These are phyloP conservation scores for Procambarus virginalis DNA, from an alignment of 1,140 invertebrate species.

Conservation along the genomic window DNA sequence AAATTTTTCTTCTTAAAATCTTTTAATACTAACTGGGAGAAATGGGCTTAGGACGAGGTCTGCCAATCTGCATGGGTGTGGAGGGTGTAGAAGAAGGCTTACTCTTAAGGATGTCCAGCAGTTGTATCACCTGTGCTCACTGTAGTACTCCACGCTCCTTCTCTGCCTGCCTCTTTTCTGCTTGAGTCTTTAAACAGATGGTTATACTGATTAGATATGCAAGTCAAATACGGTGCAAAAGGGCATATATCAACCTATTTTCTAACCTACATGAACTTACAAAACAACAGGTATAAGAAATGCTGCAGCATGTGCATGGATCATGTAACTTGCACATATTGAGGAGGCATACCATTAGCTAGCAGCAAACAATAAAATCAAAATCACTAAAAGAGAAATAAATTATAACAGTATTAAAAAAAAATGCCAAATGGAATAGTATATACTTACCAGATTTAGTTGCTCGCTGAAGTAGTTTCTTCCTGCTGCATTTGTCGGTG, in stretches of 20 bases:
- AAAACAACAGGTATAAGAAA: no score
- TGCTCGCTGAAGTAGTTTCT: conserved; percentile 57
- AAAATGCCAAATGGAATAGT: neutral
- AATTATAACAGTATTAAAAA: neutral
- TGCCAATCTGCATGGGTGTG: conserved; percentile 47
- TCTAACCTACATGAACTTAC: no score
- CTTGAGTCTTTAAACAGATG: conserved; percentile 32
- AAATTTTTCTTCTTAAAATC: neutral
- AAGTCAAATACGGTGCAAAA: neutral
- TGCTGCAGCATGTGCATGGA: no score
- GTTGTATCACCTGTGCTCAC: conserved; percentile 63
- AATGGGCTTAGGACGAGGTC: conserved; percentile 23
- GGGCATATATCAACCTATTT: no score
- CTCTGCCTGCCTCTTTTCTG: conserved; percentile 53
- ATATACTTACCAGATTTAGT: conserved; percentile 19
- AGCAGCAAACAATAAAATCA: no score
- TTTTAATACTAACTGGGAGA: conserved; percentile 31
- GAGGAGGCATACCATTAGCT: no score
- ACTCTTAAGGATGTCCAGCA: conserved; percentile 62
- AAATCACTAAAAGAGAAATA: no score
- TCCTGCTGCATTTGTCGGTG: conserved; percentile 50
- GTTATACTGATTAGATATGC: neutral
- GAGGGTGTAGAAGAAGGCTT: conserved; percentile 46
- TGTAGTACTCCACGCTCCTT: conserved; percentile 64
- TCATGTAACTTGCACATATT: no score